Conservation (phyloP, 2,888 invertebrate genomes). For the Sarcophaga variegata region DNA sequence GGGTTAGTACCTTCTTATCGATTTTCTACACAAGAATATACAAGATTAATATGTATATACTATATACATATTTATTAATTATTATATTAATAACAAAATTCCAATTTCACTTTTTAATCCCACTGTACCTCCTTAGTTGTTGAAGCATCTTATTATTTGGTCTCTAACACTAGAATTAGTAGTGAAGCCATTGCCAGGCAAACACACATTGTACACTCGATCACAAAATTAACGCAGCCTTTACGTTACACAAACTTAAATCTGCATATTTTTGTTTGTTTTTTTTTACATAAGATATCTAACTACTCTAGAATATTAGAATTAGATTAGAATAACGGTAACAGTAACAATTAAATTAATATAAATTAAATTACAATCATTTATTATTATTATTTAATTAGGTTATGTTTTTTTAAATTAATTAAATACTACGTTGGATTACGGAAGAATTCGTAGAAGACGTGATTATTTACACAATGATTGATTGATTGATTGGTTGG, state of each 20-base stretch:
- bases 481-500: not conserved
- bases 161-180: slow-evolving; percentile 19
- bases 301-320: slow-evolving; percentile 56
- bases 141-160: slow-evolving; percentile 15
- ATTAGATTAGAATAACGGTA: slow-evolving; percentile 7
- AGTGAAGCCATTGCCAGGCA: slow-evolving; percentile 42
- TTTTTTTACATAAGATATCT: slow-evolving; percentile 37
- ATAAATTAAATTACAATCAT: not conserved
- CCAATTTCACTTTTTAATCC: not conserved
- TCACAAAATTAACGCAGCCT: not conserved
- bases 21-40: too few relatives aligned
- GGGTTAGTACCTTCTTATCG: too few relatives aligned
- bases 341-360: too few relatives aligned
- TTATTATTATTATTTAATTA: not conserved
- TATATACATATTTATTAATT: too few relatives aligned
- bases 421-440: slow-evolving; percentile 42
- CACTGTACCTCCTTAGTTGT: not conserved
- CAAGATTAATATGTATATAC: too few relatives aligned
- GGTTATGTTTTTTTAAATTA: not conserved
- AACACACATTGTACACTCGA: slow-evolving; percentile 14
- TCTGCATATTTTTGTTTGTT: slow-evolving; percentile 12
- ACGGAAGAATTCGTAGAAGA: slow-evolving; percentile 44
- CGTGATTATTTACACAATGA: slow-evolving; percentile 64
- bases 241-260: slow-evolving; percentile 24
- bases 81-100: not conserved